Conservation (phyloP, 2,113 vertebrate species). For the Pachyramphus minor region DNA sequence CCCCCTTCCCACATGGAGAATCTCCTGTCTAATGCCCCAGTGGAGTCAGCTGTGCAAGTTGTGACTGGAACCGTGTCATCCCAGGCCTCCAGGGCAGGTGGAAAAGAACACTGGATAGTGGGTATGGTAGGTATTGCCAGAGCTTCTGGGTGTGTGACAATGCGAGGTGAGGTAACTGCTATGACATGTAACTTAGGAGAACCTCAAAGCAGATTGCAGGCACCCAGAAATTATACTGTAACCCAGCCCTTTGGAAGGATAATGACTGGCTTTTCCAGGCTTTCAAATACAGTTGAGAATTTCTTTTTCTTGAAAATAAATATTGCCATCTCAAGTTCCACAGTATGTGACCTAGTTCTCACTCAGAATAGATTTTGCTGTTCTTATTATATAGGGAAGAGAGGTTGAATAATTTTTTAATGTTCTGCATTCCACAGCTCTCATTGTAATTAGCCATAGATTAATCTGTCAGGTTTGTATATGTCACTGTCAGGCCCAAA, state of each 20-base stretch:
- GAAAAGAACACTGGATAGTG: not conserved
- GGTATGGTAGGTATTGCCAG: not conserved
- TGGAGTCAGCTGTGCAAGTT: slow-evolving; percentile 83
- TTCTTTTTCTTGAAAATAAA: not conserved
- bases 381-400: not conserved
- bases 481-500: not conserved
- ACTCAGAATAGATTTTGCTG: not conserved
- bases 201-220: not conserved
- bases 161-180: not conserved
- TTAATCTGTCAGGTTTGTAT: not conserved
- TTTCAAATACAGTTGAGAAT: not conserved
- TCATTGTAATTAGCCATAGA: not conserved
- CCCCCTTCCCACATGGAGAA: slow-evolving; percentile 63
- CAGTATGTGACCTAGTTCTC: not conserved
- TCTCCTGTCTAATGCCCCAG: slow-evolving; percentile 61
- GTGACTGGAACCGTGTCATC: slow-evolving; percentile 76
- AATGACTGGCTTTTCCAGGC: not conserved
- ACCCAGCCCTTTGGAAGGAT: not conserved
- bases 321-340: not conserved
- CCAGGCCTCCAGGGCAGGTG: slow-evolving; percentile 75
- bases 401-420: not conserved
- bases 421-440: not conserved
- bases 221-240: not conserved
- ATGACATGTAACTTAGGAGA: not conserved
- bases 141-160: not conserved